Percentiles rank a stretch among this genome's conserved stretches.
Conservation (phyloP, 2,888 invertebrate genomes). For the Synanthedon myopaeformis region DNA sequence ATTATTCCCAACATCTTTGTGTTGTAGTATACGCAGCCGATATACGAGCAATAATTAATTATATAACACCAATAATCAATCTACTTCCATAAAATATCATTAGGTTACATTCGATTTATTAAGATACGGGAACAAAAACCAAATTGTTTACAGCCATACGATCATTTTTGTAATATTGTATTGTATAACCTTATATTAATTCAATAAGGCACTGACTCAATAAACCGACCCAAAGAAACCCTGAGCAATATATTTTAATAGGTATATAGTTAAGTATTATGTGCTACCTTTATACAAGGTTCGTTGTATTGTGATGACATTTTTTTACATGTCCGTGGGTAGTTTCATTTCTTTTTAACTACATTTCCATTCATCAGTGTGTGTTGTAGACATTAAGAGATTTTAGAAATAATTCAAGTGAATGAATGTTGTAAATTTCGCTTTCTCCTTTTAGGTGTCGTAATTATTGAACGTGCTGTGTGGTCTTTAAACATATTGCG, state of each 20-base stretch:
- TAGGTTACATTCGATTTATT: slow-evolving; percentile 20
- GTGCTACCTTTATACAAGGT: slow-evolving; percentile 53
- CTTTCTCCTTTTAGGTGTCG: slow-evolving; percentile 58
- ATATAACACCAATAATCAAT: too few relatives aligned
- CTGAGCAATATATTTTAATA: slow-evolving; percentile 65
- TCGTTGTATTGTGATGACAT: slow-evolving; percentile 28
- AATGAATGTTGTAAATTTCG: slow-evolving; percentile 54
- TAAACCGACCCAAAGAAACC: slow-evolving; percentile 62
- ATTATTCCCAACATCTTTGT: too few relatives aligned
- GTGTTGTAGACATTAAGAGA: slow-evolving; percentile 24
- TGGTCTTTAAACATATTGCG: slow-evolving; percentile 21
- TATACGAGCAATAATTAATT: too few relatives aligned
- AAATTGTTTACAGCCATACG: not conserved
- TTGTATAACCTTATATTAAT: not conserved
- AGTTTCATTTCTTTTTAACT: slow-evolving; percentile 44
- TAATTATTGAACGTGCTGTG: slow-evolving; percentile 47
- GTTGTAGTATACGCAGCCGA: too few relatives aligned
- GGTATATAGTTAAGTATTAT: slow-evolving; percentile 59
- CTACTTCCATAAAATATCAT: slow-evolving; percentile 1
- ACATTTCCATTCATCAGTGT: slow-evolving; percentile 11
- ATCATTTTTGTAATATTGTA: not conserved
- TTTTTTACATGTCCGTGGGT: slow-evolving; percentile 48
- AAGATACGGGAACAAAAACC: slow-evolving; percentile 27
- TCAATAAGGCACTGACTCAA: slow-evolving; percentile 54
- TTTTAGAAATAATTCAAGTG: slow-evolving; percentile 21